Evolutionary conservation across 2,888 invertebrate genomes (phyloP).

Genomic region (Coenonympha arcania): DNA sequence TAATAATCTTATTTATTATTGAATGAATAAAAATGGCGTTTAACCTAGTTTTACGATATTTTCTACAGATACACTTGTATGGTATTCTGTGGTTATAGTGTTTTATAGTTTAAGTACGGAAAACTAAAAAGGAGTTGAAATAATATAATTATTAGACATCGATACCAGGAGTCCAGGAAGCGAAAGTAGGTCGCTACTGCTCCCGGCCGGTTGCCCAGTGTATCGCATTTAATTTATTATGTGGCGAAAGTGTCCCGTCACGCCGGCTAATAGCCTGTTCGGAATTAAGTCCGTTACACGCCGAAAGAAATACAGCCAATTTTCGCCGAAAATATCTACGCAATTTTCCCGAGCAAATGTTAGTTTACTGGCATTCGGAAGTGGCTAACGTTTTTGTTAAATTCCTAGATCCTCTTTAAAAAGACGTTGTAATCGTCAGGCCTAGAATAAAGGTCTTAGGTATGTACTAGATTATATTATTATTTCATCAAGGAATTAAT

Average conservation of each 20-base stretch:
- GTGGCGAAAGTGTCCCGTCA: constrained; percentile 6
- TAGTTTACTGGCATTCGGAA: constrained; percentile 1
- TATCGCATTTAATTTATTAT: constrained; percentile 7
- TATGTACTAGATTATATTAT: too few relatives aligned
- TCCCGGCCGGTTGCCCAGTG: not conserved
- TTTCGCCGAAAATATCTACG: constrained; percentile 7
- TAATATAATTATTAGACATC: not conserved
- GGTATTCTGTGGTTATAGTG: too few relatives aligned
- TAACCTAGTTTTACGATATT: too few relatives aligned
- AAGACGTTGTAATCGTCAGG: too few relatives aligned
- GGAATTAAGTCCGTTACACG: constrained; percentile 6
- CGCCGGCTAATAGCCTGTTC: not conserved
- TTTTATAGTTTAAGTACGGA: too few relatives aligned
- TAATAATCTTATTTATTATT: too few relatives aligned
- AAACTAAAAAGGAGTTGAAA: too few relatives aligned
- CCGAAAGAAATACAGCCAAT: constrained; percentile 6
- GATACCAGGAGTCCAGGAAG: too few relatives aligned
- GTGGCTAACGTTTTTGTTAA: not conserved
- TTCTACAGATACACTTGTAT: too few relatives aligned
- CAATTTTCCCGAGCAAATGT: constrained; percentile 1
- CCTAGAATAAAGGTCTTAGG: too few relatives aligned
- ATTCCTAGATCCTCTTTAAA: not conserved
- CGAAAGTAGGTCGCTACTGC: not conserved
- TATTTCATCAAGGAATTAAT: too few relatives aligned
- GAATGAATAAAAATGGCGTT: too few relatives aligned